phyloP scores from a whole-genome alignment of 2,113 vertebrate genomes.

The Vanacampus margaritifer region DNA sequence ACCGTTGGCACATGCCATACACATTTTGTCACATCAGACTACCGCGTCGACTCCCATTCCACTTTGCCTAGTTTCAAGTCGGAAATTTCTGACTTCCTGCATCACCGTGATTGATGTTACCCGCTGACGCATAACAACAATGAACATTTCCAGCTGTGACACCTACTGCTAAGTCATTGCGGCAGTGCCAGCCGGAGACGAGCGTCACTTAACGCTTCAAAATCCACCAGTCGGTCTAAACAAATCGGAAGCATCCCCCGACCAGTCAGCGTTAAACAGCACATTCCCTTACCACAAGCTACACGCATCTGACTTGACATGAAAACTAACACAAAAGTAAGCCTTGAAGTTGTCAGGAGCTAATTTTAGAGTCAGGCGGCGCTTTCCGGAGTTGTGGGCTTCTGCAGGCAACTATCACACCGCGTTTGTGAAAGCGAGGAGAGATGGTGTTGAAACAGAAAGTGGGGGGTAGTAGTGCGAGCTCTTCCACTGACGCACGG shows the following conservation, averaged over 20 bases:
- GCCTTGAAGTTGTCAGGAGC: neutral
- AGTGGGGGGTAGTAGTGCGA: slow-evolving; percentile 29
- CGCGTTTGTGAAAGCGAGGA: slow-evolving; percentile 24
- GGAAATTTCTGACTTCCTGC: neutral
- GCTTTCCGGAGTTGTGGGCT: slow-evolving; percentile 5
- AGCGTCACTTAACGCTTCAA: neutral
- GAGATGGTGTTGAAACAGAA: slow-evolving; percentile 25
- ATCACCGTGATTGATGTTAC: neutral
- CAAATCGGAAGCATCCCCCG: neutral
- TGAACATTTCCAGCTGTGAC: neutral
- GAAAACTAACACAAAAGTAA: neutral
- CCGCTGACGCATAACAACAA: neutral
- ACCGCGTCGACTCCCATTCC: neutral
- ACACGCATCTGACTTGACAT: neutral
- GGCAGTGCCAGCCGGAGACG: neutral
- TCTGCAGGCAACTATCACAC: slow-evolving; percentile 26
- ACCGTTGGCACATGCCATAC: no score
- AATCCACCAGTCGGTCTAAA: neutral
- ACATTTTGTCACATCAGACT: no score
- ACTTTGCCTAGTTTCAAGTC: neutral
- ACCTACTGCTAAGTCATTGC: neutral
- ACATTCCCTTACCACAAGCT: neutral
- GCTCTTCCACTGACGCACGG: slow-evolving; percentile 40
- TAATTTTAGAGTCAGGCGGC: slow-evolving; percentile 2
- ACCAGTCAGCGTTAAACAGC: neutral